Evolutionary conservation across 1,140 invertebrate genomes (phyloP).

Genomic region (Pemphigus obesinymphae): DNA sequence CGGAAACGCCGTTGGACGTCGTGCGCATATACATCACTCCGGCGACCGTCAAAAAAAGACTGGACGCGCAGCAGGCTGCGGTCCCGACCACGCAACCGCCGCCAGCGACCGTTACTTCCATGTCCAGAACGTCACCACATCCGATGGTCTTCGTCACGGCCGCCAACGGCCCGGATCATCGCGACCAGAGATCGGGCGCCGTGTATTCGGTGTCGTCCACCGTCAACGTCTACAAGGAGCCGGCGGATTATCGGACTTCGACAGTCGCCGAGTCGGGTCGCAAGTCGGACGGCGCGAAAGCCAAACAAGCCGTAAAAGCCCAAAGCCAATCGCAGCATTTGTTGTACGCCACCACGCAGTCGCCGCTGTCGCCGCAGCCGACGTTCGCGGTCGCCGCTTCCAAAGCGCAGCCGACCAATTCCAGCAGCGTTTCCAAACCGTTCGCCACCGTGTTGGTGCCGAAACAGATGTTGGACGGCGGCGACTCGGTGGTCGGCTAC

Average conservation of each 20-base stretch:
- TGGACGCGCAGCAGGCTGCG: background rate
- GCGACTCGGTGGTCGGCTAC: background rate
- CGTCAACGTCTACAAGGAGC: background rate
- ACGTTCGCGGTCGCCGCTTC: too few relatives aligned
- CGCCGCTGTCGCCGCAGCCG: too few relatives aligned
- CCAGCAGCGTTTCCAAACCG: background rate
- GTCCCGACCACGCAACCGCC: background rate
- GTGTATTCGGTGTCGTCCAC: background rate
- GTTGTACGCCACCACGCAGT: background rate
- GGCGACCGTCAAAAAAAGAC: background rate
- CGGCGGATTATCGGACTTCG: background rate
- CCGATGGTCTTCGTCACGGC: background rate
- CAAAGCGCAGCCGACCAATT: background rate
- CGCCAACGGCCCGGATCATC: too few relatives aligned
- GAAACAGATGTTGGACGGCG: background rate
- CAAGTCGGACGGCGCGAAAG: background rate
- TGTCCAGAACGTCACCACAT: too few relatives aligned
- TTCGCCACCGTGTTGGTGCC: slow-evolving; percentile 2
- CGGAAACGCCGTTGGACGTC: background rate
- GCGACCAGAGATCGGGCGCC: background rate
- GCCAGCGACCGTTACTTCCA: background rate
- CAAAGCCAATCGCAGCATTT: background rate
- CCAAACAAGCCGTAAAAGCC: background rate
- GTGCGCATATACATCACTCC: background rate
- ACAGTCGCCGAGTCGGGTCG: background rate